Percentiles rank a stretch among this genome's conserved stretches.
These are phyloP conservation scores for Malurus leucopterus DNA, from an alignment of 2,797 vertebrate genomes.

Conservation along the genomic window DNA sequence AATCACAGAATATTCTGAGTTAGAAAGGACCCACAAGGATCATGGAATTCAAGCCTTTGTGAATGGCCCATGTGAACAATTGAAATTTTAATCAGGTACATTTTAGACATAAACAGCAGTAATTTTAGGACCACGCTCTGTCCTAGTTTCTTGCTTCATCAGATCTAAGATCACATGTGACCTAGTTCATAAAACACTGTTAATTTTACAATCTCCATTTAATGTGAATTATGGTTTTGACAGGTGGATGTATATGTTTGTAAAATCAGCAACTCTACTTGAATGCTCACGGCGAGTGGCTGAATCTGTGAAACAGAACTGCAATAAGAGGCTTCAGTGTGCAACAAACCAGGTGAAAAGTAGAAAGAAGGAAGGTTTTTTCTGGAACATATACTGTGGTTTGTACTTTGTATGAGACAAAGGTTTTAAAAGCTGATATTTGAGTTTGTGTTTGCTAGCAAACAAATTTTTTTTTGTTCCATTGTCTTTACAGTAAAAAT, in stretches of 20 bases:
- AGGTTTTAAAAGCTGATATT: neutral
- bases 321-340: neutral
- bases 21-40: neutral
- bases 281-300: neutral
- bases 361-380: neutral
- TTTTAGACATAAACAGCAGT: neutral
- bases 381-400: neutral
- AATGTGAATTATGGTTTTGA: conserved; percentile 4
- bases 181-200: neutral
- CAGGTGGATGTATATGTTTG: neutral
- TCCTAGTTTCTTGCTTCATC: neutral
- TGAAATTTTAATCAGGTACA: neutral
- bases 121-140: neutral
- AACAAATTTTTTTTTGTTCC: neutral
- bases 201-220: neutral
- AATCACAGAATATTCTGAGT: neutral
- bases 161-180: neutral
- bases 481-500: neutral
- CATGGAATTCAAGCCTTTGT: rapidly evolving
- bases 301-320: neutral
- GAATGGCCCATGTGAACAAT: neutral
- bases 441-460: neutral
- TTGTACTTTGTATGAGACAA: neutral
- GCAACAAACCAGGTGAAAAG: neutral
- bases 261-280: conserved; percentile 11